Conservation (phyloP, 2,113 vertebrate genomes). For the Aspiorhynchus laticeps region DNA sequence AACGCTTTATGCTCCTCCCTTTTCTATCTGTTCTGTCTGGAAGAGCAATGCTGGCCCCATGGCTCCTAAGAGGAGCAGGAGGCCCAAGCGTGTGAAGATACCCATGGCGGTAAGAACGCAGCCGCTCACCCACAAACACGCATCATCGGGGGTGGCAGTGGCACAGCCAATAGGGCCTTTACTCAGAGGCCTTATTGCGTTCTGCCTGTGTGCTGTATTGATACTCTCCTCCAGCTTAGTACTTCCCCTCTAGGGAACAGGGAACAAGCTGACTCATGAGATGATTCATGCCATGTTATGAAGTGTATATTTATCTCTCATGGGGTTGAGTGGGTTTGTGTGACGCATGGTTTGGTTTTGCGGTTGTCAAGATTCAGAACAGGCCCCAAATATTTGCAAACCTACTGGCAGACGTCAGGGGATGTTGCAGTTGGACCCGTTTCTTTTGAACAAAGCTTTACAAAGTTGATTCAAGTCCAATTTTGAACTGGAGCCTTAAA, state of each 20-base stretch:
- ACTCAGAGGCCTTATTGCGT: slow-evolving; percentile 32
- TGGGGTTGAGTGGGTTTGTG: slow-evolving; percentile 9
- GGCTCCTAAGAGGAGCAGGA: slow-evolving; percentile 80
- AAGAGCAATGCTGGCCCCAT: slow-evolving; percentile 79
- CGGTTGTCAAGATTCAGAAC: slow-evolving; percentile 1
- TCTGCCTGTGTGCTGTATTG: slow-evolving; percentile 33
- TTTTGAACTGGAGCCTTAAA: slow-evolving; percentile 34
- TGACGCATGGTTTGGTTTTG: slow-evolving; percentile 25
- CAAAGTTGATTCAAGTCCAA: too few species aligned
- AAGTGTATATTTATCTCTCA: slow-evolving; percentile 14
- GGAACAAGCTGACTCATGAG: slow-evolving; percentile 29
- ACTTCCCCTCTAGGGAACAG: not conserved
- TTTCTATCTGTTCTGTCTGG: slow-evolving; percentile 61
- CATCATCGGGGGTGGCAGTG: slow-evolving; percentile 4
- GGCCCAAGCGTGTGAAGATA: slow-evolving; percentile 89
- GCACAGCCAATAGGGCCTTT: slow-evolving; percentile 40
- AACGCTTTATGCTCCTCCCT: slow-evolving; percentile 69
- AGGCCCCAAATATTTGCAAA: not conserved
- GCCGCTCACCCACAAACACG: slow-evolving; percentile 33
- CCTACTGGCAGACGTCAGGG: not conserved
- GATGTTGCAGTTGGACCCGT: not conserved
- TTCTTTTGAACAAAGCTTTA: slow-evolving; percentile 7
- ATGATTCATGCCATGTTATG: slow-evolving; percentile 39
- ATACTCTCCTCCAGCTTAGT: slow-evolving; percentile 27
- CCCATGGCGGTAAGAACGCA: slow-evolving; percentile 86